Evolutionary conservation across 1,140 invertebrate genomes (phyloP).

Genomic region (Papilio polytes): DNA sequence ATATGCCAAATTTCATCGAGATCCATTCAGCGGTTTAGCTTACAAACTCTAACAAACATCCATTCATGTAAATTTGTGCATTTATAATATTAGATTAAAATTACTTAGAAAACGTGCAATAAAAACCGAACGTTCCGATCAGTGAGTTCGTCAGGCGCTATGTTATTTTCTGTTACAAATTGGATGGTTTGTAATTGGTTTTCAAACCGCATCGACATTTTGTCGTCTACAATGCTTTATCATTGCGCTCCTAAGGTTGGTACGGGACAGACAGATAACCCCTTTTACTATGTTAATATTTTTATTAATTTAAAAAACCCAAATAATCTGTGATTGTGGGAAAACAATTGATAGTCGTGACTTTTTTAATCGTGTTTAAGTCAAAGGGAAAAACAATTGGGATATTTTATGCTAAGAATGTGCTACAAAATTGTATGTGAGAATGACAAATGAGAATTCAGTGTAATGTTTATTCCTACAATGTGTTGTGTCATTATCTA

Average conservation of each 20-base stretch:
- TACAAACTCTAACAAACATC: no score
- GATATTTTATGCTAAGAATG: no score
- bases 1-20: no score
- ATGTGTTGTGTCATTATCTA: no score
- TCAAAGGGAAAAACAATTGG: no score
- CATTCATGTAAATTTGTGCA: no score
- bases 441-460: no score
- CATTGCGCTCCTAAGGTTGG: conserved; percentile 22
- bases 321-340: not conserved
- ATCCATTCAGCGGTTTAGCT: no score
- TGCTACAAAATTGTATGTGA: no score
- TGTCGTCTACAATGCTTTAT: conserved; percentile 41
- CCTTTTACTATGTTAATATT: not conserved
- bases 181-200: conserved; percentile 36
- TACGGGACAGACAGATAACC: conserved; percentile 31
- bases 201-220: conserved; percentile 37
- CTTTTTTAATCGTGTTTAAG: no score
- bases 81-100: no score
- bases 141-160: not conserved
- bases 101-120: conserved; percentile 21
- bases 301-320: not conserved
- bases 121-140: conserved; percentile 24
- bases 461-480: no score
- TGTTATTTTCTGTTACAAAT: conserved; percentile 39
- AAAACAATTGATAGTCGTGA: not conserved